A percentile compares a stretch with the other conserved stretches of the same genome.
Conservation (phyloP, 1,140 invertebrate species). For the Orussus abietinus region DNA sequence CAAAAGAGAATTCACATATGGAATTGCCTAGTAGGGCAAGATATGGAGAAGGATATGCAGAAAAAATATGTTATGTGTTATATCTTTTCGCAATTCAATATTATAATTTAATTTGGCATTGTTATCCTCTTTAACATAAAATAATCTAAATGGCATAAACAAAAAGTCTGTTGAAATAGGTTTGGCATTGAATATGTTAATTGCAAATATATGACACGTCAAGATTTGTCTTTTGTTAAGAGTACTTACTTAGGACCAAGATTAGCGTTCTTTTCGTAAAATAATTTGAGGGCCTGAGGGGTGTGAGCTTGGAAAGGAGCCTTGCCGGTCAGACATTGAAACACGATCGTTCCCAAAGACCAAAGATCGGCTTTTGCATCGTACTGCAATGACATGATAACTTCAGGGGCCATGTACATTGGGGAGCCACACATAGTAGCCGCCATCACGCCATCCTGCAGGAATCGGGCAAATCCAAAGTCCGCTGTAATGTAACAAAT, state of each 20-base stretch:
- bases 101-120: too few species aligned
- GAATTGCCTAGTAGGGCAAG: too few species aligned
- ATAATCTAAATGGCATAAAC: too few species aligned
- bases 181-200: too few species aligned
- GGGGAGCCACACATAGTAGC: conserved; percentile 98
- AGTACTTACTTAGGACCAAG: conserved; percentile 86
- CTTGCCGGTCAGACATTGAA: conserved; percentile 97
- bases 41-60: too few species aligned
- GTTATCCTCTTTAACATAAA: too few species aligned
- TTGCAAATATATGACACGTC: too few species aligned
- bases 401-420: conserved; percentile 99
- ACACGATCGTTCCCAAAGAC: conserved; percentile 98
- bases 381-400: conserved; percentile 99
- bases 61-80: too few species aligned
- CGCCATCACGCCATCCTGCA: conserved; percentile 99
- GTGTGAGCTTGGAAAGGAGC: conserved; percentile 97
- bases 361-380: conserved; percentile 98
- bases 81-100: too few species aligned
- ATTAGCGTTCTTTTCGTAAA: conserved; percentile 96
- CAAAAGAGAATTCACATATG: too few species aligned
- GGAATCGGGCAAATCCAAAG: conserved; percentile 98
- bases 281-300: conserved; percentile 95
- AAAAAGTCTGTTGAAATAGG: too few species aligned
- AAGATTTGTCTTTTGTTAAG: too few species aligned
- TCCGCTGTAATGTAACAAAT: conserved; percentile 70